A percentile compares a stretch with the other conserved stretches of the same genome.
Evolutionary conservation across 2,888 invertebrate genomes (phyloP).

Genomic region (Deroplatys truncata): DNA sequence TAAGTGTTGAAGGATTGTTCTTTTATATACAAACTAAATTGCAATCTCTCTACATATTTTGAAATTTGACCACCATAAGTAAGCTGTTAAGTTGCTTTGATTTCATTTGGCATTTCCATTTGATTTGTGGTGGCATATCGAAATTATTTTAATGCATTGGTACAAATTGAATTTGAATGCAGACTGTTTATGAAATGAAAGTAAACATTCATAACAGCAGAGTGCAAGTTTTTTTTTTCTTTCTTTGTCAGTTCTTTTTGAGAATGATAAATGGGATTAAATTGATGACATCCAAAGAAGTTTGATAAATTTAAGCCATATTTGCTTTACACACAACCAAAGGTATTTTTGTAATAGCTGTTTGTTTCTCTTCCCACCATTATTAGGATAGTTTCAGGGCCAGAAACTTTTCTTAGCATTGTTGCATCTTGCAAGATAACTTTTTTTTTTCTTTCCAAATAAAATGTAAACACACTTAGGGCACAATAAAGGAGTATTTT

Average conservation of each 20-base stretch:
- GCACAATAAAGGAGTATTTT: not conserved
- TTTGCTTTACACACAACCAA: not conserved
- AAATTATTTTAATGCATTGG: not conserved
- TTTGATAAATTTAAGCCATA: not conserved
- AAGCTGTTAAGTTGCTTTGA: not conserved
- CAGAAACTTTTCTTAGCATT: not conserved
- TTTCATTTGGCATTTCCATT: not conserved
- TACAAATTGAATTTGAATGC: not conserved
- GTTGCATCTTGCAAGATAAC: not conserved
- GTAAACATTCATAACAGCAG: not conserved
- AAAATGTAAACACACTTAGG: not conserved
- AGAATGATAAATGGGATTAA: not conserved
- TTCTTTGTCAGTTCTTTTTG: not conserved
- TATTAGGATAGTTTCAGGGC: not conserved
- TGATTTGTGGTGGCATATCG: not conserved
- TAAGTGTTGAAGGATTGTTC: not conserved
- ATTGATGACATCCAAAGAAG: not conserved
- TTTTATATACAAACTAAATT: not conserved
- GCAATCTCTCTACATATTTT: not conserved
- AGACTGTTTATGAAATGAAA: not conserved
- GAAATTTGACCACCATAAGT: not conserved
- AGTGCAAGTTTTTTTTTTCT: no score
- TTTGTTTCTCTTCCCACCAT: not conserved
- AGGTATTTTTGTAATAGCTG: not conserved
- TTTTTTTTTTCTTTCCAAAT: not conserved